Conservation (phyloP, 2,888 invertebrate genomes). For the Amphiduros pacificus region DNA sequence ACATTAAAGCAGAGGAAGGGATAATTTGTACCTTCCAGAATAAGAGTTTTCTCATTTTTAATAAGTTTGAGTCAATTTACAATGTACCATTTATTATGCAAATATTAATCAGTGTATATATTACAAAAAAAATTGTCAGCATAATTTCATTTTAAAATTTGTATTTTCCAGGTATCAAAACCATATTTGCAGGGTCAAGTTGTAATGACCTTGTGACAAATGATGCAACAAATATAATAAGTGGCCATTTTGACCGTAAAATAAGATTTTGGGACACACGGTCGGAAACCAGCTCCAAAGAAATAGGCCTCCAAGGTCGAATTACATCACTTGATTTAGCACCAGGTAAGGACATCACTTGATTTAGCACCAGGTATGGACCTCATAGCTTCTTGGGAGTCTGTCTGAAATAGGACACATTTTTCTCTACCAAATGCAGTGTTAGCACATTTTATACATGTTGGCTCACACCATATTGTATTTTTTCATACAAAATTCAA, state of each 20-base stretch:
- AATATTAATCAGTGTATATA: no score
- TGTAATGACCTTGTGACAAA: conserved; percentile 91
- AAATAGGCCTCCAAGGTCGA: conserved; percentile 86
- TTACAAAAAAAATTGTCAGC: no score
- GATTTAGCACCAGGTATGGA: conserved; percentile 83
- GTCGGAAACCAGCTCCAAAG: conserved; percentile 75
- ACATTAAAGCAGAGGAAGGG: no score
- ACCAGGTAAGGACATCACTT: conserved; percentile 78
- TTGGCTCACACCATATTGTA: no score
- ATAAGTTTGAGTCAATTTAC: no score
- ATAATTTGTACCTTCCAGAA: no score
- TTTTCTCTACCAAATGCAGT: no score
- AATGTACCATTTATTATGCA: no score
- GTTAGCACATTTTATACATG: no score
- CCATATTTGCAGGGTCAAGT: conserved; percentile 80
- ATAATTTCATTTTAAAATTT: background rate
- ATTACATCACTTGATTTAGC: conserved; percentile 93
- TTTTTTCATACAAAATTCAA: background rate
- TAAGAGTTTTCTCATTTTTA: no score
- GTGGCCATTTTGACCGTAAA: conserved; percentile 96
- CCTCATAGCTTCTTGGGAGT: no score
- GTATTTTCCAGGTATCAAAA: conserved; percentile 51
- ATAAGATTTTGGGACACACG: conserved; percentile 96
- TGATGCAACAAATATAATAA: conserved; percentile 74
- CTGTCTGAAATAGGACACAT: no score